phyloP scores from a whole-genome alignment of 2,888 invertebrate species.

The Lasiommata megera region DNA sequence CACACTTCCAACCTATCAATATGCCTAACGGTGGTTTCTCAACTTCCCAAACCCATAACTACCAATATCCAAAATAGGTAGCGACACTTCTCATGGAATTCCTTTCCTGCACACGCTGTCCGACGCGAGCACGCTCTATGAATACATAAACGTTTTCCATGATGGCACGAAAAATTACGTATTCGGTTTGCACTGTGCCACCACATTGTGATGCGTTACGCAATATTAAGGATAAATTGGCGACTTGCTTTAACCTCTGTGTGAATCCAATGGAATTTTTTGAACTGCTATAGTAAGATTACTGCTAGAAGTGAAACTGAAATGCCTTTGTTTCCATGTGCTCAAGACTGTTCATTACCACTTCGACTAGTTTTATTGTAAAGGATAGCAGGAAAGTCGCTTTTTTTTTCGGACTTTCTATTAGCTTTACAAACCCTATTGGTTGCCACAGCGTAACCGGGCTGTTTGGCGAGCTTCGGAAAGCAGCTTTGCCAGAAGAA shows the following conservation, averaged over 20 bases:
- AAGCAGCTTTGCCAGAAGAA: no score
- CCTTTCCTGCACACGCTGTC: slow-evolving; percentile 13
- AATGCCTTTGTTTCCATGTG: no score
- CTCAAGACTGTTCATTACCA: no score
- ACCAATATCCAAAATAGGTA: slow-evolving; percentile 5
- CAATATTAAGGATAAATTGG: slow-evolving; percentile 29
- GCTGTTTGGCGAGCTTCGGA: no score
- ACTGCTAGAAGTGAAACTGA: no score
- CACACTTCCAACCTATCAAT: neutral
- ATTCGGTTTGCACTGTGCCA: slow-evolving; percentile 36
- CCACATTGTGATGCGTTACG: slow-evolving; percentile 30
- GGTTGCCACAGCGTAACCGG: no score
- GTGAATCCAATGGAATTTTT: neutral
- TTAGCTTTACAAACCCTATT: no score
- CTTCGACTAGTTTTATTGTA: no score
- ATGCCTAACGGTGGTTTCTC: slow-evolving; percentile 7
- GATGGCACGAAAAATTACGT: slow-evolving; percentile 31
- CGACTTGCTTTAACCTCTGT: neutral
- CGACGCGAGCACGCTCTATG: slow-evolving; percentile 21
- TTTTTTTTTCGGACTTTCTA: no score
- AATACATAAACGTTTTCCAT: slow-evolving; percentile 25
- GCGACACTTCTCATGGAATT: slow-evolving; percentile 6
- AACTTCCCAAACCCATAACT: slow-evolving; percentile 7
- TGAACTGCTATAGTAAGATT: no score
- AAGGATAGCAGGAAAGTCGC: no score